Evolutionary conservation across 1,140 invertebrate genomes (phyloP), one percentile per base, ranked within the genome.

Genomic region (Drosophila pallidifrons): DNA sequence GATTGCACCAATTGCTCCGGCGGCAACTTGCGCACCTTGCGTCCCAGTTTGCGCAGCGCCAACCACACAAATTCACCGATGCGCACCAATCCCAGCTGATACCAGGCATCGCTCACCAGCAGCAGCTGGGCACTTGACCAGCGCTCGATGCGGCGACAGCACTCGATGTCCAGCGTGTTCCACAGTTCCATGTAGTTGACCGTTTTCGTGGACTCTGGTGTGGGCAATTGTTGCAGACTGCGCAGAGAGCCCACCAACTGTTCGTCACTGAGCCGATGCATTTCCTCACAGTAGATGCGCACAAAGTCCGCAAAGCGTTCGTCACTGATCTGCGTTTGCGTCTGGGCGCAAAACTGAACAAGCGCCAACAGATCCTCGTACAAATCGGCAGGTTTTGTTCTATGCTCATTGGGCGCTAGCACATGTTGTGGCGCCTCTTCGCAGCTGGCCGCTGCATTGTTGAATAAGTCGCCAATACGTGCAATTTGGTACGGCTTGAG

Each of bases 81-180:
- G 64, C 86, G 82, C 5, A 69, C 83, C 38, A 94, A 45, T 8
- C 91, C 71, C 11, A 95, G 75, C 15, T 92, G 80, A 66, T 93
- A 94, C 91, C 94, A 93, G 20, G 93, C 81, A 90, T 95, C 94
- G 61, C 92, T 93, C 3, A 94, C 91, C 20, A 92, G 74, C 13
- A 95, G 87, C 15, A 93, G 59, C 59, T 93, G 90, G 0, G 93
- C 75, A 0, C 70, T 70, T 32, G 81, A 61, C 93, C 93, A 94
- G 1, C 76, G 41, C 0, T 75, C 61, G 1, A 93, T 76, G 68
- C 93, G 91, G 32, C 88, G 91, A 20, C 91, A 76, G 65, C 94
- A 94, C 47, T 94, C 92, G 16, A 93, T 92, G 75, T 95, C 94
- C 38, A 95, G 70, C n/a, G 90, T 92, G 49, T 93, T 93, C 92